Evolutionary conservation across 2,888 invertebrate species (phyloP), one percentile per base, ranked within the genome.

Genomic region (Pollenia griseotomentosa): DNA sequence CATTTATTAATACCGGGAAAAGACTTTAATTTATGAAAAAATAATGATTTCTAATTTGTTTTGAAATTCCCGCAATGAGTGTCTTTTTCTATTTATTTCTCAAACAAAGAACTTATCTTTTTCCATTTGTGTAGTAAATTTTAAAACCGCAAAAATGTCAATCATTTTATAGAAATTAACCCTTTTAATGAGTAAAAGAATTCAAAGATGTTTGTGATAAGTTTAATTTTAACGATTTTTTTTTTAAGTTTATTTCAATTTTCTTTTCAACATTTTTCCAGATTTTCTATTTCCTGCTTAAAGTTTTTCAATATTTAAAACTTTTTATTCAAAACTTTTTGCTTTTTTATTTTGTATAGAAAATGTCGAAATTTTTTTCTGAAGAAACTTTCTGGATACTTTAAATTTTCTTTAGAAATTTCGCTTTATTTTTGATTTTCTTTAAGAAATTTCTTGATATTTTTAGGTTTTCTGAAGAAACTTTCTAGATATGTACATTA

Each of bases 111-210:
- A 19, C 10, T 9, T 53, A 6, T 77, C 53, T 66, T 44, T 44
- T 65, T 44, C 53, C n/a, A 63, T 23, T 9, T 16, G 42, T 48
- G n/a, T 48, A 7, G 44, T 66, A 44, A 42, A 51, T 10, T 40
- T 9, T 9, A 33, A 80, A 71, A 80, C 80, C 71, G 42, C 71
- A 80, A 63, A 53, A 12, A 11, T 51, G 16, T 63, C 33, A 63
- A 19, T 23, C 61, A 53, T 12, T 42, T 2, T 42, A 42, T 11
- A 51, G 14, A 51, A 40, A 40, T 53, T 42, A n/a, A 12, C 16
- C 44, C 53, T 40, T 40, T 40, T 8, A 10, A 10, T 63, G 2
- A 8, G 16, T 7, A 44, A 65, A 33, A 33, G 33, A 33, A 33
- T 33, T 33, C 33, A 33, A 33, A 33, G 33, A 33, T 33, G 33